A percentile compares a stretch with the other conserved stretches of the same genome.
Evolutionary conservation across 2,888 invertebrate genomes (phyloP).

Genomic region (Nomada ruficornis): DNA sequence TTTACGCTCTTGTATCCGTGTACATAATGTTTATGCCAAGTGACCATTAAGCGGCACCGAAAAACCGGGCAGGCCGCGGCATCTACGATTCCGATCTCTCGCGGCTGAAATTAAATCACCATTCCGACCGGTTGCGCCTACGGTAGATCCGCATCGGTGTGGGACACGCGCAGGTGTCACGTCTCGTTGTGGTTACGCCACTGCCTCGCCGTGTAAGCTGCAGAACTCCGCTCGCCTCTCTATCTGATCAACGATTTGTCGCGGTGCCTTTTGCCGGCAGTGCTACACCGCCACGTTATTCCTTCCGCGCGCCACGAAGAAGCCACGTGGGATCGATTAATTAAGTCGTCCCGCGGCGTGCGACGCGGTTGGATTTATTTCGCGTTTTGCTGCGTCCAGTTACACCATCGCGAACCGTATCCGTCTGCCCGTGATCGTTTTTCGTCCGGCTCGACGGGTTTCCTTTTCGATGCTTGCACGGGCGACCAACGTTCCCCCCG

Average conservation of each 20-base stretch:
- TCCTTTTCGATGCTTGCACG: not conserved
- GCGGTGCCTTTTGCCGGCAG: constrained; percentile 61
- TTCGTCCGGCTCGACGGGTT: not conserved
- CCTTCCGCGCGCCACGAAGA: constrained; percentile 46
- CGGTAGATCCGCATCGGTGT: constrained; percentile 77
- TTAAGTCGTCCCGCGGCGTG: constrained; percentile 54
- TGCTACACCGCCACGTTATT: constrained; percentile 48
- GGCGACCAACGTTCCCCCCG: not conserved
- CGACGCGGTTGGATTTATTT: constrained; percentile 24
- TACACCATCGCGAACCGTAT: not conserved
- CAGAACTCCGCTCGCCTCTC: constrained; percentile 48
- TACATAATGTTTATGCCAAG: constrained; percentile 75
- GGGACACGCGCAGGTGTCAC: constrained; percentile 80
- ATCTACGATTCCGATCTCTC: constrained; percentile 77
- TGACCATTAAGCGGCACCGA: constrained; percentile 77
- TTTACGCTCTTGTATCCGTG: constrained; percentile 18
- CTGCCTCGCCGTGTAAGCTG: constrained; percentile 26
- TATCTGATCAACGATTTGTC: constrained; percentile 75
- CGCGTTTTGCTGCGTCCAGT: not conserved
- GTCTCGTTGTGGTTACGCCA: constrained; percentile 68
- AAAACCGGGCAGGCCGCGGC: constrained; percentile 59
- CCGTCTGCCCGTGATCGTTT: not conserved
- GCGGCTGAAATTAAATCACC: constrained; percentile 81
- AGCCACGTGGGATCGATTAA: constrained; percentile 61
- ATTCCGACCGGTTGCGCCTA: constrained; percentile 76